Base-by-base conservation (phyloP, 1,140 invertebrate genomes). In the Sycophila sp. region DNA sequence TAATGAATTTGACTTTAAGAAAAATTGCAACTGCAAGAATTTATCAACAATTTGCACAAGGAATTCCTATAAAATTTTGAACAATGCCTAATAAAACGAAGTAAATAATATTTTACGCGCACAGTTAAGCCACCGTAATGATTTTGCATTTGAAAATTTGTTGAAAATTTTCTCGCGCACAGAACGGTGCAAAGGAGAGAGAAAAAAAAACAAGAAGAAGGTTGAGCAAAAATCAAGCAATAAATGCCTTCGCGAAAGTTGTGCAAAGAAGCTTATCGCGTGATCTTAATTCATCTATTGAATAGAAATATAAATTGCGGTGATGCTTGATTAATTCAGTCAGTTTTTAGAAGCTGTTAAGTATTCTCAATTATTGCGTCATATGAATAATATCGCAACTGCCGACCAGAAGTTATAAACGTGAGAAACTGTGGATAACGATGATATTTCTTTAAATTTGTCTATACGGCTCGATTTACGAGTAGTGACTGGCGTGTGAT, bases 301-400 rank as follows among this genome's bases (percentile, higher is more conserved):
- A 60, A 69, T 68, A 51, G 34, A 38, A 32, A 15, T 55, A 69
- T 69, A 49, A 69, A 62, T 62, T 53, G 56, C 45, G 38, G 2
- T 5, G 17, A 6, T 22, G 34, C 36, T 53, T 69, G 45, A 62
- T 69, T 62, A 69, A 68, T 62, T 53, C 58, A 62, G 47, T 60
- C 22, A 42, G 24, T 69, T 69, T 62, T 62, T 63, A 22, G 49
- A 70, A 45, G 19, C 47, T 17, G 28, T 36, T 55, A 34, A 10
- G 10, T 38, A 70, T 45, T 55, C 45, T n/a, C 15, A 30, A 63
- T 45, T 63, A 34, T 70, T 70, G 68, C 68, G 22, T 45, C 59
- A 60, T 30, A 32, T 38, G 56, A 49, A 68, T 68, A 60, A 67
- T 60, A 60, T 34, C 45, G 32, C 28, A 59, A 49, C 42, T 47